Conservation (phyloP, 2,113 vertebrate genomes). For the Crotalus tigris region DNA sequence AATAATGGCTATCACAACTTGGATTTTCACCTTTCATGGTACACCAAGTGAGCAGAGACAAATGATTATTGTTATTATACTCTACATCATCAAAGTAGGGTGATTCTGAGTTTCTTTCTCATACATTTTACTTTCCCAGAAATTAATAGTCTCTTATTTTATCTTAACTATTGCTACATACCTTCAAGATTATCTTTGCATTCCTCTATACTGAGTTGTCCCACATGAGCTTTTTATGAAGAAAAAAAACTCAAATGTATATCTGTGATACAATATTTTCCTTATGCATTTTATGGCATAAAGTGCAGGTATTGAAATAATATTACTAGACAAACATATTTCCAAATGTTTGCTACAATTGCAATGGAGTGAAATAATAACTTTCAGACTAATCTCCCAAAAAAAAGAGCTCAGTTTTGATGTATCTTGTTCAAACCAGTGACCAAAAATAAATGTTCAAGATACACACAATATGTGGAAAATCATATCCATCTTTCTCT, state of each 20-base stretch:
- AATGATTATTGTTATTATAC: neutral
- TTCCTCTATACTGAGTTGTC: neutral
- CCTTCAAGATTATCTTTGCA: neutral
- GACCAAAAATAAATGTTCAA: neutral
- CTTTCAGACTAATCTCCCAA: neutral
- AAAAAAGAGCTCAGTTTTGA: neutral
- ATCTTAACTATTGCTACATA: neutral
- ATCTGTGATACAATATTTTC: neutral
- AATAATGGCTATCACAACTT: neutral
- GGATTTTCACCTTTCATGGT: neutral
- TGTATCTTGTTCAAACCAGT: neutral
- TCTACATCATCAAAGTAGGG: neutral
- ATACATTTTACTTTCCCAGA: neutral
- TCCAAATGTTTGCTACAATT: neutral
- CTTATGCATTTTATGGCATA: neutral
- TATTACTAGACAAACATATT: neutral
- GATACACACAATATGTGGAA: neutral
- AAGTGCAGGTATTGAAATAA: neutral
- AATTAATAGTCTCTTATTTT: neutral
- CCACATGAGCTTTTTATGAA: neutral
- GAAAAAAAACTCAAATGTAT: neutral
- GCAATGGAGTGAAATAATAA: neutral
- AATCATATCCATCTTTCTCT: neutral
- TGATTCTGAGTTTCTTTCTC: neutral
- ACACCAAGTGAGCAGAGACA: neutral